phyloP scores from a whole-genome alignment of 2,888 invertebrate species.

The Rhingia campestris region DNA sequence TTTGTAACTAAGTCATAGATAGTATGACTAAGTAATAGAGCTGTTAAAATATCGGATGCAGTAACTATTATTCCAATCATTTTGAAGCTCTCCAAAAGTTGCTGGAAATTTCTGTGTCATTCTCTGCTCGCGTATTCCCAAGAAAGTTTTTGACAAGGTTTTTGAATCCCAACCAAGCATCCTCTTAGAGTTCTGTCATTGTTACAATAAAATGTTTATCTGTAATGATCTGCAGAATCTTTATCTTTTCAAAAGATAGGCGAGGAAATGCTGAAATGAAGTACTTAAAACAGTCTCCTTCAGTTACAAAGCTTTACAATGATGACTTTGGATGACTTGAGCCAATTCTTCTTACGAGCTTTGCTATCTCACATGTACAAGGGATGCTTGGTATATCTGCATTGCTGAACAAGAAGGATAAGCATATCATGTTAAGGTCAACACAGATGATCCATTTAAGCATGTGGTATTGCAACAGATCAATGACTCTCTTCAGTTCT shows the following conservation, averaged over 20 bases:
- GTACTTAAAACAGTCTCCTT: slow-evolving; percentile 21
- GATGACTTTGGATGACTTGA: not conserved
- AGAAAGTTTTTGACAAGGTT: slow-evolving; percentile 41
- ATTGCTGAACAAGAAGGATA: too few species aligned
- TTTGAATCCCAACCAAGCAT: slow-evolving; percentile 50
- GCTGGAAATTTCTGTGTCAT: slow-evolving; percentile 33
- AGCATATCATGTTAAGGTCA: slow-evolving; percentile 1
- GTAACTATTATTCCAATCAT: too few species aligned
- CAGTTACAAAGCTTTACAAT: not conserved
- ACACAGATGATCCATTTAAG: not conserved
- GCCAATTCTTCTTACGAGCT: not conserved
- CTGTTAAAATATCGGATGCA: too few species aligned
- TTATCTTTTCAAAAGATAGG: slow-evolving; percentile 40
- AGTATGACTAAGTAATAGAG: too few species aligned
- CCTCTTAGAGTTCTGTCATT: slow-evolving; percentile 48
- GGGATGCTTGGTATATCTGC: too few species aligned
- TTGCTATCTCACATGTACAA: not conserved
- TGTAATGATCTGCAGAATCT: slow-evolving; percentile 12
- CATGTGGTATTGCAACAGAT: slow-evolving; percentile 16
- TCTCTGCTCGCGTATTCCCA: slow-evolving; percentile 33
- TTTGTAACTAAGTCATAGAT: too few species aligned
- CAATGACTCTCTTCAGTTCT: slow-evolving; percentile 14
- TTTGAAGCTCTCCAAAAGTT: slow-evolving; percentile 44
- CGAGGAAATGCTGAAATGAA: slow-evolving; percentile 29
- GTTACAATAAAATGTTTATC: slow-evolving; percentile 42